A percentile compares a stretch with the other conserved stretches of the same genome.
phyloP scores from a whole-genome alignment of 2,113 vertebrate species.

The Poeciliopsis retropinna region DNA sequence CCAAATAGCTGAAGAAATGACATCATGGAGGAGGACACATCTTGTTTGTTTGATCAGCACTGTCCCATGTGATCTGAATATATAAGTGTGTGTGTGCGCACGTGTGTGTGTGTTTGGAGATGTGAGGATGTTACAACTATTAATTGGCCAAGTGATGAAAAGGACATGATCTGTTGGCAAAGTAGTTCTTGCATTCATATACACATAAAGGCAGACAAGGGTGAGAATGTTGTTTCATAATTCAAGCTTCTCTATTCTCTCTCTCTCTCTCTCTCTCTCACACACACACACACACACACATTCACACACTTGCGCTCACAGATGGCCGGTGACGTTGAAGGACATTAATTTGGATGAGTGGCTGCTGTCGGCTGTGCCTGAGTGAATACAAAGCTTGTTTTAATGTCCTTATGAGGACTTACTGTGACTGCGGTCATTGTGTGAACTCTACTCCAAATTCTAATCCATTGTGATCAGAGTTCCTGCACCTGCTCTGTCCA shows the following conservation, averaged over 20 bases:
- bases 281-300: not conserved
- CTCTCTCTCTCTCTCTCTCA: no score
- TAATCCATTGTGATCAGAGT: constrained; percentile 34
- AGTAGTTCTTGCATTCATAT: constrained; percentile 17
- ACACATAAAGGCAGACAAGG: constrained; percentile 1
- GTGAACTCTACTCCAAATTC: constrained; percentile 25
- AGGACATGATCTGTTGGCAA: constrained; percentile 24
- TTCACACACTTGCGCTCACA: constrained; percentile 19
- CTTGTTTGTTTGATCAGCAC: constrained; percentile 70
- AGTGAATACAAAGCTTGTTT: constrained; percentile 5
- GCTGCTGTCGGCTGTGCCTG: constrained; percentile 30
- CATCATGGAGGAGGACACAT: constrained; percentile 56
- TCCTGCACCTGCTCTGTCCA: constrained; percentile 22
- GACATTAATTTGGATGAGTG: constrained; percentile 60
- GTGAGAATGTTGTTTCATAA: constrained; percentile 14
- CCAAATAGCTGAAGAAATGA: constrained; percentile 30
- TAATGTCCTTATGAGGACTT: constrained; percentile 15
- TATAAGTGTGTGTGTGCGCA: not conserved
- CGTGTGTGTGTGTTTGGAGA: constrained; percentile 5
- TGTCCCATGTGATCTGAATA: constrained; percentile 44
- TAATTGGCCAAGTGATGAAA: constrained; percentile 52
- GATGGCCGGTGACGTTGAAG: constrained; percentile 47
- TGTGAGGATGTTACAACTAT: constrained; percentile 30
- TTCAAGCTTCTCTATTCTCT: not conserved
- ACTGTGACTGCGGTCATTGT: not conserved